Percentiles rank a stretch among this genome's conserved stretches.
Conservation (phyloP, 2,888 invertebrate genomes). For the Rotaria sp. region DNA sequence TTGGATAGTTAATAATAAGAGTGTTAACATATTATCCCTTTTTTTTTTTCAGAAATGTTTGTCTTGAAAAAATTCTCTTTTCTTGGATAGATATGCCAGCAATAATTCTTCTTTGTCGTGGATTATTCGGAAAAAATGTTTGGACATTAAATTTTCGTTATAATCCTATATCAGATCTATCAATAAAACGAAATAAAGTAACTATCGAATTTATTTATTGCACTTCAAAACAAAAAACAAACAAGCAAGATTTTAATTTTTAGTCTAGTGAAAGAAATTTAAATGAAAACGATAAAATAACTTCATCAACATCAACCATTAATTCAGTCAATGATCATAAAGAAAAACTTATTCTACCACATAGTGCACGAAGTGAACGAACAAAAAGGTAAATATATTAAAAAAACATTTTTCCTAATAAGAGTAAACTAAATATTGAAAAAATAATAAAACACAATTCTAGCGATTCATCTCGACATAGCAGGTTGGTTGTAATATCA, state of each 20-base stretch:
- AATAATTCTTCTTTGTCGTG: slow-evolving; percentile 76
- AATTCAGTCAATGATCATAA: not conserved
- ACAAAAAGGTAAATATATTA: not conserved
- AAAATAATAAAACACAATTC: not conserved
- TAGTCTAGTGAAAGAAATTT: not conserved
- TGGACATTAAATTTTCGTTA: slow-evolving; percentile 64
- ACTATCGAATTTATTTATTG: not conserved
- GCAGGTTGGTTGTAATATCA: not conserved
- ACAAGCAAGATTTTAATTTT: not conserved
- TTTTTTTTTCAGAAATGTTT: too few relatives aligned
- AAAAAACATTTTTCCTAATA: too few relatives aligned
- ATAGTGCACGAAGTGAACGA: not conserved
- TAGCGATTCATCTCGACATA: not conserved
- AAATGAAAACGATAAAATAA: not conserved
- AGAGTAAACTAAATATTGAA: too few relatives aligned
- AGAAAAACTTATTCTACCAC: not conserved
- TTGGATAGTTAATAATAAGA: too few relatives aligned
- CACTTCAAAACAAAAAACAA: not conserved
- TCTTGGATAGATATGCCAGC: slow-evolving; percentile 64
- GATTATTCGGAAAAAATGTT: slow-evolving; percentile 85
- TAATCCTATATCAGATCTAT: not conserved
- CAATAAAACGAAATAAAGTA: not conserved
- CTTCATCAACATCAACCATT: not conserved
- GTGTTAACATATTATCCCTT: too few relatives aligned
- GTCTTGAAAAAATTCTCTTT: too few relatives aligned